Evolutionary conservation across 2,888 invertebrate species (phyloP), one percentile per base, ranked within the genome.

Genomic region (Notodonta dromedarius): DNA sequence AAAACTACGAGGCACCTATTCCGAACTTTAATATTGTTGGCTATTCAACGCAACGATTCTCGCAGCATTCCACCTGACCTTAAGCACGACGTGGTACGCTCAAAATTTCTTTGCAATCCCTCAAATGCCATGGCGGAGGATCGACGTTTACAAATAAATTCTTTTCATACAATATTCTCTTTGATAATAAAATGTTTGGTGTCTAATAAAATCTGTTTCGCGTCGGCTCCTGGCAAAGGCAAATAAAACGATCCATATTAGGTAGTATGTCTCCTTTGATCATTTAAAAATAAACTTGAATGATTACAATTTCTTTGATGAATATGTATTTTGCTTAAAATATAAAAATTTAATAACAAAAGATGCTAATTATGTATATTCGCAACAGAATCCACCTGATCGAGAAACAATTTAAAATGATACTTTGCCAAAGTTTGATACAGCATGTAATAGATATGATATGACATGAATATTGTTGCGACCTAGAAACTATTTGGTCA

Each of bases 141-240:
- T 52, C 52, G 52, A 54, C 14, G 35, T 39, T n/a, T 12, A 54
- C 14, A 54, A 54, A 54, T 56, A 56, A 6, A 56, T 56, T 56
- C 55, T 16, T 56, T 56, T 56, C 44, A 44, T 24, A 44, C 16
- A 56, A 44, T 16, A 44, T 44, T 42, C 44, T 16, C 44, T 56
- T 56, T 55, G 55, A 55, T 32, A 52, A 40, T 55, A 55, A 55
- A 55, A 55, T 55, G 40, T 55, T 55, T 55, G 55, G 9, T 40
- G n/a, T 12, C 6, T 12, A 52, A 32, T 13, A 52, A 46, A 32
- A 32, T 24, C 52, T 32, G 32, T 32, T 8, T 52, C 52, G 32
- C 32, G 52, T 32, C 32, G 12, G 46, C 46, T 0, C 13, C 46
- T 46, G 32, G 13, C 32, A 52, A 52, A 52, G 24, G 11, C 32